These are phyloP conservation scores for Ametastegia equiseti DNA, from an alignment of 2,888 invertebrate genomes.

Conservation along the genomic window DNA sequence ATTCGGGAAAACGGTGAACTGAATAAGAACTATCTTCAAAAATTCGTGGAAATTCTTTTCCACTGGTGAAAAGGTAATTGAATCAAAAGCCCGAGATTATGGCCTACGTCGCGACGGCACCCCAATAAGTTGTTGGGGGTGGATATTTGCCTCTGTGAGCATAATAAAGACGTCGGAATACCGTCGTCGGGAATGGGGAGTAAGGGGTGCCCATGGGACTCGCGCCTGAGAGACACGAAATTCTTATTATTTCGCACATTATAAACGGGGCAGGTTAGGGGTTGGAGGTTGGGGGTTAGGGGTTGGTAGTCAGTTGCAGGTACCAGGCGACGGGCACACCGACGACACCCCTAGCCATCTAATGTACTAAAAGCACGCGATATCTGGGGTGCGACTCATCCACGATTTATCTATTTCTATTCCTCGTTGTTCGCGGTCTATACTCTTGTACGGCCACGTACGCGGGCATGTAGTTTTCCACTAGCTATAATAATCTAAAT, in stretches of 20 bases:
- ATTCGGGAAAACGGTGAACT: too few relatives aligned
- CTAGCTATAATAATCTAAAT: background rate
- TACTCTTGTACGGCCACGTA: background rate
- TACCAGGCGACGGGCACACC: conserved; percentile 15
- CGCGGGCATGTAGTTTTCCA: too few relatives aligned
- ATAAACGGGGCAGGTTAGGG: conserved; percentile 55
- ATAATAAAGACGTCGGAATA: conserved; percentile 54
- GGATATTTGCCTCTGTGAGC: conserved; percentile 5
- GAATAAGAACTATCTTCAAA: too few relatives aligned
- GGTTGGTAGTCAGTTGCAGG: background rate
- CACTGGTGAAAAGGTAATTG: too few relatives aligned
- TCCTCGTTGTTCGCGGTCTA: background rate
- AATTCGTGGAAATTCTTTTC: too few relatives aligned
- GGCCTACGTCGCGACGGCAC: background rate
- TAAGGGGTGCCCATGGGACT: conserved; percentile 58
- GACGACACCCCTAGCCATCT: background rate
- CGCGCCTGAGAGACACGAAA: conserved; percentile 57
- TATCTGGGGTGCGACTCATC: conserved; percentile 4
- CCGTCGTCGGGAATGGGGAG: conserved; percentile 63
- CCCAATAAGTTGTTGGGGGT: background rate
- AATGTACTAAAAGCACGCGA: conserved; percentile 9
- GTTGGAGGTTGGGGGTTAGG: too few relatives aligned
- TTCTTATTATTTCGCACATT: conserved; percentile 66
- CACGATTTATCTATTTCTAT: background rate
- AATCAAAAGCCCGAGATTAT: too few relatives aligned